Evolutionary conservation across 2,888 invertebrate species (phyloP).

Genomic region (Dynastes tityus): DNA sequence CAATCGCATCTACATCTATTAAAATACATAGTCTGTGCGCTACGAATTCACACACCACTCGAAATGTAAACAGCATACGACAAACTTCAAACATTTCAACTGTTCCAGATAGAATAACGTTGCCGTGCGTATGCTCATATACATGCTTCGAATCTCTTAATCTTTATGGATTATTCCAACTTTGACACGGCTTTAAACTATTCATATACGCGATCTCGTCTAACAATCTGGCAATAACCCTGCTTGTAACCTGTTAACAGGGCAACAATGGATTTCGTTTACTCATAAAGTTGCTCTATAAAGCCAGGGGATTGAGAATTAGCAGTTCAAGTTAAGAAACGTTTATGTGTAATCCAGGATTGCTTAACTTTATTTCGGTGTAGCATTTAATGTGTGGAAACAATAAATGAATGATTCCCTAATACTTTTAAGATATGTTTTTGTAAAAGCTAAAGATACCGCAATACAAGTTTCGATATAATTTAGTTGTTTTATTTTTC

Average conservation of each 20-base stretch:
- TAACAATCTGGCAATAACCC: slow-evolving; percentile 40
- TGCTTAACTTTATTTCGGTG: not conserved
- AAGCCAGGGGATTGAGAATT: slow-evolving; percentile 15
- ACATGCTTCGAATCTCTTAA: slow-evolving; percentile 24
- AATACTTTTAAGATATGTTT: too few relatives aligned
- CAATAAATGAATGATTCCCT: too few relatives aligned
- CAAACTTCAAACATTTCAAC: not conserved
- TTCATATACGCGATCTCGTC: slow-evolving; percentile 37
- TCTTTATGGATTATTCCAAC: slow-evolving; percentile 38
- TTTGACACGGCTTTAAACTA: slow-evolving; percentile 41
- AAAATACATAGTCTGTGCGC: too few relatives aligned
- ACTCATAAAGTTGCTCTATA: slow-evolving; percentile 20
- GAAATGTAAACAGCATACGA: not conserved
- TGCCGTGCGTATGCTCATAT: not conserved
- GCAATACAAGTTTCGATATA: too few relatives aligned
- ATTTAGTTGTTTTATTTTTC: too few relatives aligned
- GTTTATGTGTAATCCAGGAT: not conserved
- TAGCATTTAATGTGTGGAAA: too few relatives aligned
- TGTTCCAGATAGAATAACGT: not conserved
- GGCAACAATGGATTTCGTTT: slow-evolving; percentile 34
- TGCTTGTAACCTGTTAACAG: slow-evolving; percentile 34
- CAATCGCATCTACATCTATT: too few relatives aligned
- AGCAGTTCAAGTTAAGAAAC: slow-evolving; percentile 16
- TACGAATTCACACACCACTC: not conserved
- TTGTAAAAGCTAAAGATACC: too few relatives aligned